These are phyloP conservation scores for Paracanthobrama guichenoti DNA, from an alignment of 2,113 vertebrate genomes.

Conservation along the genomic window DNA sequence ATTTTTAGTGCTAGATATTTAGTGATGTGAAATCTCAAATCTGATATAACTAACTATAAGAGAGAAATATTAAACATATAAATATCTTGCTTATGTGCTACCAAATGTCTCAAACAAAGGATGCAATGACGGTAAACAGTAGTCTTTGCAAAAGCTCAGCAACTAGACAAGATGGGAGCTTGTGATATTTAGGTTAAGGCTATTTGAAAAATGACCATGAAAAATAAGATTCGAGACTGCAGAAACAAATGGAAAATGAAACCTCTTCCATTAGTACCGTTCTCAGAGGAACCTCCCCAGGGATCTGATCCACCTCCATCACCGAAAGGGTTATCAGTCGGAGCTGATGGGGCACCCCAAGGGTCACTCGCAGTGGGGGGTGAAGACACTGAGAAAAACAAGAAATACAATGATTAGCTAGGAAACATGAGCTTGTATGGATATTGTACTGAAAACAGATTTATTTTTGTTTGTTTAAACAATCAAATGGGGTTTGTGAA, in stretches of 20 bases:
- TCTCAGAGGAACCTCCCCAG: conserved; percentile 66
- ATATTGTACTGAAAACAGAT: neutral
- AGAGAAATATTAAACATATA: neutral
- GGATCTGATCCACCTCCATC: conserved; percentile 66
- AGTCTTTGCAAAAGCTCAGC: neutral
- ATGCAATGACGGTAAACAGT: neutral
- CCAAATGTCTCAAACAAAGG: neutral
- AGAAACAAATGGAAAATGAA: neutral
- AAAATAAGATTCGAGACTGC: neutral
- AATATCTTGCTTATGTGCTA: neutral
- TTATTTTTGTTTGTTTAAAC: neutral
- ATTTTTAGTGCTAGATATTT: neutral
- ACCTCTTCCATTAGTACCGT: conserved; percentile 57
- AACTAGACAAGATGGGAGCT: neutral
- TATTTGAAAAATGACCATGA: neutral
- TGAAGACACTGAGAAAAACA: conserved; percentile 55
- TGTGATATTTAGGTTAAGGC: neutral
- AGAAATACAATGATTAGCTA: neutral
- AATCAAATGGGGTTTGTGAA: too few species aligned
- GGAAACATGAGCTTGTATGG: neutral
- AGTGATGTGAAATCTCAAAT: neutral
- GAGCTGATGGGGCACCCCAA: conserved; percentile 71
- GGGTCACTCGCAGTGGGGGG: conserved; percentile 63
- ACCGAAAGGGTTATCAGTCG: conserved; percentile 71
- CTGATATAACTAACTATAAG: neutral